A percentile compares a stretch with the other conserved stretches of the same genome.
These are phyloP conservation scores for Scolanthus callimorphus DNA, from an alignment of 92 coral and sea anemone species.

Conservation along the genomic window DNA sequence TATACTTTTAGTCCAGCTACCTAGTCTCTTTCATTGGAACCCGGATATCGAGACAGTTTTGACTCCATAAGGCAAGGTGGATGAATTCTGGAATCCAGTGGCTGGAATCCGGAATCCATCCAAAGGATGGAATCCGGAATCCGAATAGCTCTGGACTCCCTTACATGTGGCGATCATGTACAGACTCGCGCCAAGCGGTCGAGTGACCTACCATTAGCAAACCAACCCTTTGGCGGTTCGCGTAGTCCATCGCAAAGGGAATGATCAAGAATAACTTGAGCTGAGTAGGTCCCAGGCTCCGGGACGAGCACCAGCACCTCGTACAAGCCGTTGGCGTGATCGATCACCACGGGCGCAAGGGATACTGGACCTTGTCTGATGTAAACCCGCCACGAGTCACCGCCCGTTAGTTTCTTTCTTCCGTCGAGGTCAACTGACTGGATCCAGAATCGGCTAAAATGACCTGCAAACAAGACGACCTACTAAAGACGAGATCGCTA, in stretches of 20 bases:
- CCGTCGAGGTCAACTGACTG: conserved; percentile 54
- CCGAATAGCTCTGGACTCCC: too few species aligned
- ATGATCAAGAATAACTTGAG: conserved; percentile 57
- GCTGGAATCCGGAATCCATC: too few species aligned
- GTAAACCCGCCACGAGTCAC: conserved; percentile 80
- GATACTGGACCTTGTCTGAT: conserved; percentile 55
- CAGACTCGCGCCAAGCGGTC: too few species aligned
- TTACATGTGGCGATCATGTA: too few species aligned
- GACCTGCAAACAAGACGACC: conserved; percentile 13
- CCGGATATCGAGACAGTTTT: too few species aligned
- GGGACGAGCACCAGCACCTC: conserved; percentile 57
- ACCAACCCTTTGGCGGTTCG: conserved; percentile 68
- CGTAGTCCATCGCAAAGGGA: conserved; percentile 76
- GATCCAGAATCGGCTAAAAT: conserved; percentile 62
- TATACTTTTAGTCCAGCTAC: too few species aligned
- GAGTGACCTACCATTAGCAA: conserved; percentile 66
- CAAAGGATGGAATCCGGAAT: too few species aligned
- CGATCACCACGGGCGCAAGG: conserved; percentile 65
- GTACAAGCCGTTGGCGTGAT: conserved; percentile 55
- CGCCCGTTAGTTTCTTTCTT: conserved; percentile 40
- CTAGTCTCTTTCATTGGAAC: too few species aligned
- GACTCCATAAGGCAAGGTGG: too few species aligned
- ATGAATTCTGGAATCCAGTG: too few species aligned
- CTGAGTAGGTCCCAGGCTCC: conserved; percentile 63
- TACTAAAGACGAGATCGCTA: not conserved